A percentile compares a stretch with the other conserved stretches of the same genome.
Evolutionary conservation across 2,797 vertebrate genomes (phyloP).

Genomic region (Phoebastria nigripes): DNA sequence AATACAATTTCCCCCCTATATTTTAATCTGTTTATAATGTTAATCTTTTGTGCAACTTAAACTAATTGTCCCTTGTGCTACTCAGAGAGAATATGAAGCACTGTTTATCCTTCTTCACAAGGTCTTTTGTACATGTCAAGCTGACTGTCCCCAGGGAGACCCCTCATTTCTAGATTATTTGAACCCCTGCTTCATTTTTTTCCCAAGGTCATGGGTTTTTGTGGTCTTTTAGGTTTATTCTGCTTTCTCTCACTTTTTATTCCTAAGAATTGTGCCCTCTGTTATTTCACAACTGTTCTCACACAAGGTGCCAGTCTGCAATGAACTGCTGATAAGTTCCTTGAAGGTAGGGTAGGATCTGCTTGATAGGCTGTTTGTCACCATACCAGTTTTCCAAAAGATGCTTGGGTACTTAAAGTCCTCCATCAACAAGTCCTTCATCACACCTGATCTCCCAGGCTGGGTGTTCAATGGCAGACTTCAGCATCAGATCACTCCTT

Average conservation of each 20-base stretch:
- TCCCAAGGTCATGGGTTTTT: not conserved
- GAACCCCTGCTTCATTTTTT: not conserved
- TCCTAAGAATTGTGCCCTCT: not conserved
- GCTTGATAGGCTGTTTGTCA: conserved; percentile 6
- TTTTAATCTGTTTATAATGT: not conserved
- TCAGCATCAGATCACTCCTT: conserved; percentile 2
- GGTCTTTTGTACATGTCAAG: not conserved
- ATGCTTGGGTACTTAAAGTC: not conserved
- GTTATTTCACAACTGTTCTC: not conserved
- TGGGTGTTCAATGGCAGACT: not conserved
- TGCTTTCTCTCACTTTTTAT: not conserved
- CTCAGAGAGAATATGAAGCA: not conserved
- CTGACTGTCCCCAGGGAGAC: not conserved
- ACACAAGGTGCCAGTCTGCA: not conserved
- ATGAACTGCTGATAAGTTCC: not conserved
- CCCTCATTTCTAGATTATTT: not conserved
- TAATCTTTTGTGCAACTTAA: not conserved
- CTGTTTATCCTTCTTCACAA: not conserved
- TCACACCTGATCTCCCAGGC: not conserved
- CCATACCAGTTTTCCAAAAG: not conserved
- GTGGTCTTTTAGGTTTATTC: not conserved
- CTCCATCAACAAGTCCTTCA: conserved; percentile 10
- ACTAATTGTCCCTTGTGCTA: not conserved
- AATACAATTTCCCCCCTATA: not conserved
- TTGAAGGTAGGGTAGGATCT: not conserved